phyloP scores from a whole-genome alignment of 2,113 vertebrate species.

The Toxotes chatareus region DNA sequence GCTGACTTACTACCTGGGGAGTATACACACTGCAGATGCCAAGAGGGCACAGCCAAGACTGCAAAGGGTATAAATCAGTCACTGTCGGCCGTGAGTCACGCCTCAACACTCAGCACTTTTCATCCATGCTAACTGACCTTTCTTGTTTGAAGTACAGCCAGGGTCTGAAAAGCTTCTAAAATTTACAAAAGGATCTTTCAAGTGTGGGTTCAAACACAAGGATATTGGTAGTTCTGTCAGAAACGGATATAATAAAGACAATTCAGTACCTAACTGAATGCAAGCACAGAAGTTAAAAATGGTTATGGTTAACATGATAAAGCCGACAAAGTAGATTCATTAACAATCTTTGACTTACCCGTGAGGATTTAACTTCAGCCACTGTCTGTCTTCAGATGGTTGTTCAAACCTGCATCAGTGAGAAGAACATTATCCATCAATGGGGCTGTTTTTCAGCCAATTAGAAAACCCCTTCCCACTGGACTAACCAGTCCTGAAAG shows the following conservation, averaged over 20 bases:
- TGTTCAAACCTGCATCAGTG: conserved; percentile 56
- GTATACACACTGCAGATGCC: conserved; percentile 16
- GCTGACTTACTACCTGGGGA: background rate
- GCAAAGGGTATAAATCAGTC: conserved; percentile 47
- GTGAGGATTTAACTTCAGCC: conserved; percentile 23
- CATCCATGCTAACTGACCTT: conserved; percentile 32
- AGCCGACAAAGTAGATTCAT: background rate
- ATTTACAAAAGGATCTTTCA: background rate
- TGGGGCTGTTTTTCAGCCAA: background rate
- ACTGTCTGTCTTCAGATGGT: conserved; percentile 13
- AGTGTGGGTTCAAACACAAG: background rate
- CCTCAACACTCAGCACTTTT: conserved; percentile 38
- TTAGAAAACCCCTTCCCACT: background rate
- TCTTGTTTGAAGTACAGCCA: conserved; percentile 7
- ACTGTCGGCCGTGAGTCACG: conserved; percentile 29
- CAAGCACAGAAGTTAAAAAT: too few species aligned
- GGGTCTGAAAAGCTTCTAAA: background rate
- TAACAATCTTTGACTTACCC: conserved; percentile 36
- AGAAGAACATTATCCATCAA: background rate
- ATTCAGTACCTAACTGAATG: background rate
- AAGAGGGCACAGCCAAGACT: conserved; percentile 22
- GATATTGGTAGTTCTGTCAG: background rate
- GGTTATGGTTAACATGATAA: background rate
- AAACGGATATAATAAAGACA: background rate
- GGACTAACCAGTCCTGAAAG: background rate